Conservation (phyloP, 2,797 vertebrate genomes). For the Paratrypauchen microcephalus region DNA sequence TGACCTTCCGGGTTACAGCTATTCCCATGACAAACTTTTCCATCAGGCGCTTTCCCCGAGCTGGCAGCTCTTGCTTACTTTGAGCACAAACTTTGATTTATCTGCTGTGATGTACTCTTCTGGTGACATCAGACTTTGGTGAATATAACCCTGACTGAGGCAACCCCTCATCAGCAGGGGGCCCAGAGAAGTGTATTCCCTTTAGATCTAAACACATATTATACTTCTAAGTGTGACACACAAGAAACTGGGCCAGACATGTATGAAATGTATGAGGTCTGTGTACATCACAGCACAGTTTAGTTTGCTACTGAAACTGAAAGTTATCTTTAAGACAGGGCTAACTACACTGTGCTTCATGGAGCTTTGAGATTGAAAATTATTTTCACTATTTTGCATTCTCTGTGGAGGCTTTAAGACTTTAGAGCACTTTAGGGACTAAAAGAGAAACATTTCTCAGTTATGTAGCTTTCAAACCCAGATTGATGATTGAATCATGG, state of each 20-base stretch:
- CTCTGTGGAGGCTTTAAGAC: slow-evolving; percentile 19
- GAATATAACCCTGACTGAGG: slow-evolving; percentile 41
- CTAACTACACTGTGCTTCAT: slow-evolving; percentile 18
- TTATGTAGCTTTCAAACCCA: slow-evolving; percentile 5
- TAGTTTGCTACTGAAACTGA: slow-evolving; percentile 19
- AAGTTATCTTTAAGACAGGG: slow-evolving; percentile 14
- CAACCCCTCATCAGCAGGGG: slow-evolving; percentile 49
- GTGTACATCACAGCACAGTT: slow-evolving; percentile 26
- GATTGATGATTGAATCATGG: not conserved
- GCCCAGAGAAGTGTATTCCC: slow-evolving; percentile 44
- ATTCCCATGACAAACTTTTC: slow-evolving; percentile 64
- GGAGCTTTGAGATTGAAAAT: slow-evolving; percentile 20
- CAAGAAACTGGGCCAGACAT: slow-evolving; percentile 54
- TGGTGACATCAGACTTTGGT: slow-evolving; percentile 49
- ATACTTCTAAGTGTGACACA: slow-evolving; percentile 45
- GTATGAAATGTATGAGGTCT: slow-evolving; percentile 33
- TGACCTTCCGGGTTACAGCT: slow-evolving; percentile 61
- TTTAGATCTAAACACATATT: slow-evolving; percentile 43
- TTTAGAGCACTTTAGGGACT: slow-evolving; percentile 2
- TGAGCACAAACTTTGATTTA: slow-evolving; percentile 55
- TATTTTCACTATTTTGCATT: slow-evolving; percentile 29
- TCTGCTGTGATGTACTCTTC: slow-evolving; percentile 51
- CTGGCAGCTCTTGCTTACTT: slow-evolving; percentile 47
- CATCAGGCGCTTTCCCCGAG: slow-evolving; percentile 51
- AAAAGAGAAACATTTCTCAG: not conserved